Evolutionary conservation across 2,888 invertebrate species (phyloP).

Genomic region (Choristoneura rosaceana): DNA sequence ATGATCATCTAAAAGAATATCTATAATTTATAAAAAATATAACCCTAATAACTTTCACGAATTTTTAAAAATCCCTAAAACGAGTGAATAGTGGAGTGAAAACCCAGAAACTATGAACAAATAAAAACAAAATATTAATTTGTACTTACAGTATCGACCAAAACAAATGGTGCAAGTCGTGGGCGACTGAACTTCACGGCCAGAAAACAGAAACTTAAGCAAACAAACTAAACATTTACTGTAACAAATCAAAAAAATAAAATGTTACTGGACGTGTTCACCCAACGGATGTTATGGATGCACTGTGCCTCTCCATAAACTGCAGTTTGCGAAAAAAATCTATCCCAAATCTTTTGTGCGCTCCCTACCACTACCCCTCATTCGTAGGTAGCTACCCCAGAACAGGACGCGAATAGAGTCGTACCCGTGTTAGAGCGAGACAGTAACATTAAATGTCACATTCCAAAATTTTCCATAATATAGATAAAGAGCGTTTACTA

Average conservation of each 20-base stretch:
- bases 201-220: constrained; percentile 18
- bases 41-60: no score
- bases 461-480: constrained; percentile 85
- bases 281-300: constrained; percentile 58
- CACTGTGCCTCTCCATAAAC: constrained; percentile 67
- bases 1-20: no score
- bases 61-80: no score
- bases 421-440: constrained; percentile 60
- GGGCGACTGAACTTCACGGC: constrained; percentile 14
- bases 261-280: constrained; percentile 43
- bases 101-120: constrained; percentile 5
- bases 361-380: constrained; percentile 78
- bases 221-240: constrained; percentile 13
- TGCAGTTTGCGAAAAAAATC: constrained; percentile 83
- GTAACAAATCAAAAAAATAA: constrained; percentile 45
- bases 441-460: constrained; percentile 68
- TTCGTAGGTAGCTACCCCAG: constrained; percentile 69
- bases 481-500: constrained; percentile 84
- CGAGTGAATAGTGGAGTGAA: not conserved
- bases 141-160: constrained; percentile 37
- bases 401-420: constrained; percentile 57
- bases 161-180: constrained; percentile 33
- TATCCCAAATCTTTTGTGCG: constrained; percentile 79
- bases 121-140: constrained; percentile 28
- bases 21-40: no score